A percentile compares a stretch with the other conserved stretches of the same genome.
Conservation (phyloP, 2,888 invertebrate species). For the Colostygia pectinataria region DNA sequence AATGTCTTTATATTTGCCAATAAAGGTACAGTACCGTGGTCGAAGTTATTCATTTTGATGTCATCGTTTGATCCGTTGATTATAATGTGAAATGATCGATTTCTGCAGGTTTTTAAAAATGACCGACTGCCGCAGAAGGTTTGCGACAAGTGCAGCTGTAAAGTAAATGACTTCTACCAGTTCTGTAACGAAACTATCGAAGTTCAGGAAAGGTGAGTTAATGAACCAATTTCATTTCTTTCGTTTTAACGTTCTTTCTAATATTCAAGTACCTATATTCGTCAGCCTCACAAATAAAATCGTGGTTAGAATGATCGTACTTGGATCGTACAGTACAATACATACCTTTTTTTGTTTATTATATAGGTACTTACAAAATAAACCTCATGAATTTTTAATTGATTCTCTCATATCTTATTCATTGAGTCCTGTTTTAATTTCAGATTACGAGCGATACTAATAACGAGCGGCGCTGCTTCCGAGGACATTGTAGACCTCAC, state of each 20-base stretch:
- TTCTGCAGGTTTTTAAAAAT: conserved; percentile 84
- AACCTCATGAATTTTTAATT: conserved; percentile 7
- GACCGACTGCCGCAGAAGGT: conserved; percentile 88
- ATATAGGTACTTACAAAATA: neutral
- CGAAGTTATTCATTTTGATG: conserved; percentile 10
- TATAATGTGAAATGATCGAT: conserved; percentile 25
- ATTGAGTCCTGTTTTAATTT: conserved; percentile 32
- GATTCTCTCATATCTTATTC: conserved; percentile 7
- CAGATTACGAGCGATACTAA: conserved; percentile 51
- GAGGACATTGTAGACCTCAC: conserved; percentile 53
- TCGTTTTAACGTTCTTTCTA: too few relatives aligned
- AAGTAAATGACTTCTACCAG: conserved; percentile 87
- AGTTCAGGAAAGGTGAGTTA: conserved; percentile 83
- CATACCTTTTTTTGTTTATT: too few relatives aligned
- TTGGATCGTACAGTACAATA: too few relatives aligned
- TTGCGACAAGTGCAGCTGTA: conserved; percentile 87
- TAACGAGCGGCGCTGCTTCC: conserved; percentile 34
- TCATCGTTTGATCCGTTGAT: conserved; percentile 15
- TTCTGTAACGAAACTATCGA: conserved; percentile 87
- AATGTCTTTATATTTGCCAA: conserved; percentile 88
- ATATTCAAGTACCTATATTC: too few relatives aligned
- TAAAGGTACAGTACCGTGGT: conserved; percentile 82
- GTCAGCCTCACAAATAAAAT: too few relatives aligned
- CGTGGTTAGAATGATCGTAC: too few relatives aligned
- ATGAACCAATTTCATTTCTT: conserved; percentile 2